Conservation (phyloP, 2,797 vertebrate genomes). For the Delichon dasypus region DNA sequence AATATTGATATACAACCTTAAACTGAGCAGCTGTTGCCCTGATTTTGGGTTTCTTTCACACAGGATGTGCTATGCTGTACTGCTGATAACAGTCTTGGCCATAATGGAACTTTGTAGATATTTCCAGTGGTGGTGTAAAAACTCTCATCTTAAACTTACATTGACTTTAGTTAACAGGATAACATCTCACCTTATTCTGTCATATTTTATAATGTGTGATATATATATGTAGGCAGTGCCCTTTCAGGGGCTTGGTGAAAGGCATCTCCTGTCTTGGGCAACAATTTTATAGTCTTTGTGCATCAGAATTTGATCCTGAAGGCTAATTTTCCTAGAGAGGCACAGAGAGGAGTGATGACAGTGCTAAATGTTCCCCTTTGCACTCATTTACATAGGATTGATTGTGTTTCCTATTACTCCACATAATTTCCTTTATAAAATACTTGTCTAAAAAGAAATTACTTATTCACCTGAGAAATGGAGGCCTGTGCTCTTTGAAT, state of each 20-base stretch:
- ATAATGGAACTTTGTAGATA: neutral
- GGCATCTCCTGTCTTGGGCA: neutral
- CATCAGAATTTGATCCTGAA: neutral
- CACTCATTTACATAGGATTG: neutral
- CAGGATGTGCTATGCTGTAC: neutral
- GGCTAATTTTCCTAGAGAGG: neutral
- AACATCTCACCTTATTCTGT: neutral
- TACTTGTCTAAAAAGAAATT: neutral
- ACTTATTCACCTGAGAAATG: neutral
- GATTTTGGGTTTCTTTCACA: neutral
- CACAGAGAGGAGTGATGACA: neutral
- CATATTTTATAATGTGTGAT: neutral
- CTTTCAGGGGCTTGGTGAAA: neutral
- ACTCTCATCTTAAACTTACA: neutral
- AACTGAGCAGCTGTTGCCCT: neutral
- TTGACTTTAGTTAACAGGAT: neutral
- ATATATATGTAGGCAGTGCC: neutral
- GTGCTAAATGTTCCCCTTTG: neutral
- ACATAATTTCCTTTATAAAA: neutral
- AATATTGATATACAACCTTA: neutral
- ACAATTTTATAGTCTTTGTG: neutral
- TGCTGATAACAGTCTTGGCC: neutral
- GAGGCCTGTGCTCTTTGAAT: neutral
- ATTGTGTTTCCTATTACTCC: neutral
- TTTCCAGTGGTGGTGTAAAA: neutral